Conservation (phyloP, 2,797 vertebrate genomes). For the Intellagama lesueurii region DNA sequence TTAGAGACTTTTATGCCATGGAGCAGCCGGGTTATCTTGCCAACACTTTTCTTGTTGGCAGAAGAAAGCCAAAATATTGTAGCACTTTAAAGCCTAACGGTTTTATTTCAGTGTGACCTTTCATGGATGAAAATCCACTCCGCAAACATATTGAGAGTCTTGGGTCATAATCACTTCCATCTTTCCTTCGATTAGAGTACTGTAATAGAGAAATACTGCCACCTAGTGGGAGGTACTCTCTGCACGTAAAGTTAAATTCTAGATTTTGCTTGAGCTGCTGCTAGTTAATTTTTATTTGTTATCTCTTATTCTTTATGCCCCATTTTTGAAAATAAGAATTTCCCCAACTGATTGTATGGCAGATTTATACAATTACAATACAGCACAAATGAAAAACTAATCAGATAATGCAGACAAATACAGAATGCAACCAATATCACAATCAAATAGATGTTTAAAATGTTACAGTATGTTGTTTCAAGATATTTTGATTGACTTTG, state of each 20-base stretch:
- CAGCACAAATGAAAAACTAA: background rate
- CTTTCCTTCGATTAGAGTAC: background rate
- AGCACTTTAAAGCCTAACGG: no score
- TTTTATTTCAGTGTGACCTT: no score
- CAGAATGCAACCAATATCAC: background rate
- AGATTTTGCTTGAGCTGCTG: background rate
- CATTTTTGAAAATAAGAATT: background rate
- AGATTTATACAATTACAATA: background rate
- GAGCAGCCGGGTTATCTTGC: background rate
- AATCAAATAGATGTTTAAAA: background rate
- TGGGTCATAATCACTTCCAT: accelerated
- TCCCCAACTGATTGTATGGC: background rate
- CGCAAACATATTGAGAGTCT: no score
- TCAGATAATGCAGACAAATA: background rate
- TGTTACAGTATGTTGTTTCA: background rate
- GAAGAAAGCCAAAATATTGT: no score
- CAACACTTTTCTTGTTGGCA: no score
- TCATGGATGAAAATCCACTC: no score
- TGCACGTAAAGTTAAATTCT: background rate
- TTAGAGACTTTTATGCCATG: background rate
- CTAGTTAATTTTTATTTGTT: background rate
- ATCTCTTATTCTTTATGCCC: background rate
- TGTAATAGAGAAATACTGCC: constrained; percentile 59
- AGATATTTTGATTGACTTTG: no score
- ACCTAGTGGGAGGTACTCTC: constrained; percentile 38